Evolutionary conservation across 2,113 vertebrate species (phyloP).

Genomic region (Falcunculus frontatus): DNA sequence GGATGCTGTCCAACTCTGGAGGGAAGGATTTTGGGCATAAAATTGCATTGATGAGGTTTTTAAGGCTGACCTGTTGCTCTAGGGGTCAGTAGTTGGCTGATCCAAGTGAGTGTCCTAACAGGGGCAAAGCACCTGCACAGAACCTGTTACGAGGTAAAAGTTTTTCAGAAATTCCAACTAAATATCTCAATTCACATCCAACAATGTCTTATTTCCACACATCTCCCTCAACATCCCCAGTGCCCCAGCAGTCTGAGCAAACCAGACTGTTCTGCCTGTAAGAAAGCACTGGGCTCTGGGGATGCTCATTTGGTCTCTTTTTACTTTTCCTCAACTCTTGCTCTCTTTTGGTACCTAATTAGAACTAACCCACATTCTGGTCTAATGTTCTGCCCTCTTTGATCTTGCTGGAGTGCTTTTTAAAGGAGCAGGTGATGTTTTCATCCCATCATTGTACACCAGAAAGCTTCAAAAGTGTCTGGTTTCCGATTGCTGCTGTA

Average conservation of each 20-base stretch:
- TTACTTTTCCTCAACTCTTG: not conserved
- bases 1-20: not conserved
- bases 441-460: not conserved
- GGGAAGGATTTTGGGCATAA: not conserved
- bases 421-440: not conserved
- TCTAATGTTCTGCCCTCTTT: not conserved
- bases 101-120: not conserved
- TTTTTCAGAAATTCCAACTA: not conserved
- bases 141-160: not conserved
- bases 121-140: not conserved
- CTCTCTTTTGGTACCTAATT: not conserved
- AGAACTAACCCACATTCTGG: not conserved
- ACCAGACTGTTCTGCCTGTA: not conserved
- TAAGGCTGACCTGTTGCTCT: not conserved
- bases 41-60: not conserved
- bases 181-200: not conserved
- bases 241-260: not conserved
- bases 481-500: not conserved
- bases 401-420: not conserved
- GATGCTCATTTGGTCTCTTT: not conserved
- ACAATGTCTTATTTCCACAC: fast-evolving
- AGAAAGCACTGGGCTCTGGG: not conserved
- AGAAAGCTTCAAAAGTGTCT: not conserved
- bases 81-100: not conserved
- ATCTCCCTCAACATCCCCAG: fast-evolving